Conservation (phyloP, 2,797 vertebrate species). For the Melanotaenia boesemani region DNA sequence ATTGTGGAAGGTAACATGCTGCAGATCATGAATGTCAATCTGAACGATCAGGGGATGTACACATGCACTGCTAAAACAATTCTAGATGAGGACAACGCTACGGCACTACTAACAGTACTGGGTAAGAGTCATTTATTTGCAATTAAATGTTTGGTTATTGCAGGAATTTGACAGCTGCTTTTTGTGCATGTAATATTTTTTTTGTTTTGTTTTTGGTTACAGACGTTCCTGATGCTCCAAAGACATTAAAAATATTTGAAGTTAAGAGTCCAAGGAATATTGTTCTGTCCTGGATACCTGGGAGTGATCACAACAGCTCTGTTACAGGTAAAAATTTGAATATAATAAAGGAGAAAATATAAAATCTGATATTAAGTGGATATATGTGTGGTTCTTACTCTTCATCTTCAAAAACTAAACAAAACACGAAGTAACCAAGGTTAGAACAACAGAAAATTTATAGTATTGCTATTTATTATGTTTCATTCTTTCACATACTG, state of each 20-base stretch:
- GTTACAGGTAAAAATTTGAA: slow-evolving; percentile 83
- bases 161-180: neutral
- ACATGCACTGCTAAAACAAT: slow-evolving; percentile 86
- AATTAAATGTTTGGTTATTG: neutral
- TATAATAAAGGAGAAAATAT: neutral
- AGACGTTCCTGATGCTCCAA: slow-evolving; percentile 92
- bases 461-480: neutral
- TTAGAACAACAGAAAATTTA: neutral
- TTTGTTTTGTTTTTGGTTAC: slow-evolving; percentile 38
- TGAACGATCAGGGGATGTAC: slow-evolving; percentile 88
- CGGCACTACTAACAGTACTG: slow-evolving; percentile 84
- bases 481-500: neutral
- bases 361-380: neutral
- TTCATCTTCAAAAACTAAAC: neutral
- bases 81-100: slow-evolving; percentile 83
- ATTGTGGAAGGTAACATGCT: slow-evolving; percentile 79
- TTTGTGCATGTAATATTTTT: neutral
- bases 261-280: slow-evolving; percentile 80
- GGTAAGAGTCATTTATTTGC: slow-evolving; percentile 80
- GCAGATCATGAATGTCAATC: slow-evolving; percentile 87
- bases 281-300: slow-evolving; percentile 87
- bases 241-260: slow-evolving; percentile 82
- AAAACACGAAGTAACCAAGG: neutral
- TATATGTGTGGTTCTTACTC: neutral
- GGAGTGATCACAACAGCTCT: slow-evolving; percentile 88